Evolutionary conservation across 2,113 vertebrate genomes (phyloP).

Genomic region (Dasyprocta punctata): DNA sequence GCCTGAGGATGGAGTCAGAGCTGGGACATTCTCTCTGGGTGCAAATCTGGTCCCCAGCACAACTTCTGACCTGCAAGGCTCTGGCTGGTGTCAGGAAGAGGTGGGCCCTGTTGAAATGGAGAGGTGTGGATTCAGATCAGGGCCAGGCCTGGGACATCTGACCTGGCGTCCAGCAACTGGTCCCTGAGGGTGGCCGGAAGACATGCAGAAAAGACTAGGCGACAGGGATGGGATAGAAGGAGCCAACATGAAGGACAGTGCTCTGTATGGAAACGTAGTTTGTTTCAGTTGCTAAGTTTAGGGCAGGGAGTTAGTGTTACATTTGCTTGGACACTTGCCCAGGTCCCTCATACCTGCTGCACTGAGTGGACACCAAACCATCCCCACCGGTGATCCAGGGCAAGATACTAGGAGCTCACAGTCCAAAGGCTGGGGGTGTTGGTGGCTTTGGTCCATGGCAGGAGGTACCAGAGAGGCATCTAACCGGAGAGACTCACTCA

Average conservation of each 20-base stretch:
- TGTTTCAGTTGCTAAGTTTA: rapidly evolving
- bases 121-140: rapidly evolving
- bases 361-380: neutral
- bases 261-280: rapidly evolving
- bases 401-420: neutral
- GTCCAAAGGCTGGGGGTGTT: neutral
- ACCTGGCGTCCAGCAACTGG: neutral
- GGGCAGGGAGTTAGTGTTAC: rapidly evolving
- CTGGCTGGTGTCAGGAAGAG: rapidly evolving
- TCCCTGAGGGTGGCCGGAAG: neutral
- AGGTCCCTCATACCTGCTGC: neutral
- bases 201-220: rapidly evolving
- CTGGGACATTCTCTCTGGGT: neutral
- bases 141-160: too few species aligned
- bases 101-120: neutral
- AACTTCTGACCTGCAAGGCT: neutral
- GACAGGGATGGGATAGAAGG: rapidly evolving
- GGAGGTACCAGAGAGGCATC: neutral
- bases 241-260: rapidly evolving
- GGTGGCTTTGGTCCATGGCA: neutral
- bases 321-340: neutral
- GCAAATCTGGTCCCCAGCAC: rapidly evolving
- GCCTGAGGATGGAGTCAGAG: rapidly evolving
- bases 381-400: too few species aligned
- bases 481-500: neutral